Evolutionary conservation across 2,888 invertebrate genomes (phyloP), one percentile per base, ranked within the genome.

Genomic region (Ommatoiulus sabulosus): DNA sequence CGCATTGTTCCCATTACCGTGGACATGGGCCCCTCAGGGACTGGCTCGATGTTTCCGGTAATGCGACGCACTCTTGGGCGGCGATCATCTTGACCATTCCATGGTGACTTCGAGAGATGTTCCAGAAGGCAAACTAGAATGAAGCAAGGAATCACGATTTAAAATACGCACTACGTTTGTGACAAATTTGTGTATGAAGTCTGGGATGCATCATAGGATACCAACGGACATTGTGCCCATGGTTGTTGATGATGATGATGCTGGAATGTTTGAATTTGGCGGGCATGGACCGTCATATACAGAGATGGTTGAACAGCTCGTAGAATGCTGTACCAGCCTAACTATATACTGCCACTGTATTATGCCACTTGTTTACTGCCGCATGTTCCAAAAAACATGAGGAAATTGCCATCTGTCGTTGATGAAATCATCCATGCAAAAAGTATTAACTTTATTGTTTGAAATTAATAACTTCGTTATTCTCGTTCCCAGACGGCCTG

Each of bases 1-100:
- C 87, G 87, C 87, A 87, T 87, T 52, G 87, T 87, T 46, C 87
- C 87, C 87, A 87, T 87, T 52, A 87, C 87, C 87, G 46, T 15
- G 87, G 43, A 57, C 46, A 87, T 52, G 44, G 85, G 44, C 85
- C 44, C 85, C 46, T 44, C 17, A 17, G 63, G 72, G 72, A n/a
- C 72, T 5, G 72, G 24, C 20, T 72, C n/a, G 7, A 12, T 8
- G 57, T 57, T 12, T 12, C 12, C 57, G 57, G 5, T 17, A 10
- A 10, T 20, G 63, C 20, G 63, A 17, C 7, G 57, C n/a, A n/a
- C 4, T 17, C 57, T 3, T n/a, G 57, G n/a, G 72, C n/a, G 24
- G 24, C 24, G 24, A 72, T 72, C 72, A 72, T 72, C 72, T 24
- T 20, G 72, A 24, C 24, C 72, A 24, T 12, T 12, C 48, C 10